phyloP scores from a whole-genome alignment of 2,888 invertebrate species.

The Drosophila neotestacea region DNA sequence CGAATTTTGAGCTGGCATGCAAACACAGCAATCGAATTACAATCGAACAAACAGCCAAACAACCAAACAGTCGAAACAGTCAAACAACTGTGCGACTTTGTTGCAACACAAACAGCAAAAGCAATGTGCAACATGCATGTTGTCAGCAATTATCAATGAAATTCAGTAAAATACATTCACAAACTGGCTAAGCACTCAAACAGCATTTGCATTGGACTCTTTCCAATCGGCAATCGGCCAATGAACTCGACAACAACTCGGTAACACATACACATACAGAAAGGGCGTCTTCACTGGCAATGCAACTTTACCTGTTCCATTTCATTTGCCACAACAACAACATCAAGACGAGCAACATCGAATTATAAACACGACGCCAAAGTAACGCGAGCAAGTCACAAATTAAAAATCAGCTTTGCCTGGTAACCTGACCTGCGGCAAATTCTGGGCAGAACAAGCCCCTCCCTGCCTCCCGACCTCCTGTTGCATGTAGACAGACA shows the following conservation, averaged over 20 bases:
- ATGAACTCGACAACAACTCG: slow-evolving; percentile 36
- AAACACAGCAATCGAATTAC: slow-evolving; percentile 45
- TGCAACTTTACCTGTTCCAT: slow-evolving; percentile 52
- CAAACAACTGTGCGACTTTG: slow-evolving; percentile 9
- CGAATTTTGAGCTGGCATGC: slow-evolving; percentile 61
- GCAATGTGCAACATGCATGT: slow-evolving; percentile 57
- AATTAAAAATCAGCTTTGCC: slow-evolving; percentile 54
- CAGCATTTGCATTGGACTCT: slow-evolving; percentile 38
- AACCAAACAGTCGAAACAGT: slow-evolving; percentile 11
- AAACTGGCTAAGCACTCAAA: slow-evolving; percentile 7
- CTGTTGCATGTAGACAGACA: slow-evolving; percentile 52
- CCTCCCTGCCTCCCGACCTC: slow-evolving; percentile 7
- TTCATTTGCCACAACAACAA: slow-evolving; percentile 38
- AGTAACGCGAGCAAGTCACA: slow-evolving; percentile 30
- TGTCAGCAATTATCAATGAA: slow-evolving; percentile 75
- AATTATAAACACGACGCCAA: slow-evolving; percentile 19
- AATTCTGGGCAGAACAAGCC: slow-evolving; percentile 47
- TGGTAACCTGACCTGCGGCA: slow-evolving; percentile 71
- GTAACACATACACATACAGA: slow-evolving; percentile 3
- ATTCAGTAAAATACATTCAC: slow-evolving; percentile 51
- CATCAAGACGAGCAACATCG: slow-evolving; percentile 18
- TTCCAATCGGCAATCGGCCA: slow-evolving; percentile 13
- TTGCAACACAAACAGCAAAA: slow-evolving; percentile 24
- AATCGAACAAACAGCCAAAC: slow-evolving; percentile 51
- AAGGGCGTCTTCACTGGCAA: slow-evolving; percentile 31